A percentile compares a stretch with the other conserved stretches of the same genome.
Conservation (phyloP, 2,113 vertebrate genomes). For the Casuarius casuarius region DNA sequence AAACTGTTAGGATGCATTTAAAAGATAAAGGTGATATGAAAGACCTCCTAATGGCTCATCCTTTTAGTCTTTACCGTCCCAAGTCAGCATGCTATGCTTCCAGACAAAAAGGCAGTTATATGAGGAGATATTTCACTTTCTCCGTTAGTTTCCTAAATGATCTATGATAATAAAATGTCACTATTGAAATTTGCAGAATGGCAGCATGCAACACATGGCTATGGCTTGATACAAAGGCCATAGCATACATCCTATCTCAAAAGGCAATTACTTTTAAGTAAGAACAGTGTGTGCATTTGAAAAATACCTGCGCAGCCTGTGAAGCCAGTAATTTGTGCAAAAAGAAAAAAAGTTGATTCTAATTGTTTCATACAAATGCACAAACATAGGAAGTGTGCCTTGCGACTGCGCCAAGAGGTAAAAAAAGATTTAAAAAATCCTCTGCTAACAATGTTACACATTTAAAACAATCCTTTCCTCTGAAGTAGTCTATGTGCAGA, state of each 20-base stretch:
- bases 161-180: neutral
- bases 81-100: neutral
- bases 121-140: neutral
- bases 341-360: neutral
- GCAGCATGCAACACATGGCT: neutral
- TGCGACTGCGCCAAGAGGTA: neutral
- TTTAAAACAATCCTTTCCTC: neutral
- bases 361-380: neutral
- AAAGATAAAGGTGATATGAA: neutral
- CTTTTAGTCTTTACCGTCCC: neutral
- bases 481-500: neutral
- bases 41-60: neutral
- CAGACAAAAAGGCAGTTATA: neutral
- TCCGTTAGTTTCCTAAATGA: neutral
- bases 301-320: neutral
- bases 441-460: neutral
- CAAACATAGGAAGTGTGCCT: neutral
- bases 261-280: conserved; percentile 16
- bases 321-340: neutral
- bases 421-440: neutral
- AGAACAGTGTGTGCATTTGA: neutral
- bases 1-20: neutral
- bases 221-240: neutral
- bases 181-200: neutral
- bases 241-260: neutral